Conservation (phyloP, 2,797 vertebrate genomes). For the Myotis daubentonii region DNA sequence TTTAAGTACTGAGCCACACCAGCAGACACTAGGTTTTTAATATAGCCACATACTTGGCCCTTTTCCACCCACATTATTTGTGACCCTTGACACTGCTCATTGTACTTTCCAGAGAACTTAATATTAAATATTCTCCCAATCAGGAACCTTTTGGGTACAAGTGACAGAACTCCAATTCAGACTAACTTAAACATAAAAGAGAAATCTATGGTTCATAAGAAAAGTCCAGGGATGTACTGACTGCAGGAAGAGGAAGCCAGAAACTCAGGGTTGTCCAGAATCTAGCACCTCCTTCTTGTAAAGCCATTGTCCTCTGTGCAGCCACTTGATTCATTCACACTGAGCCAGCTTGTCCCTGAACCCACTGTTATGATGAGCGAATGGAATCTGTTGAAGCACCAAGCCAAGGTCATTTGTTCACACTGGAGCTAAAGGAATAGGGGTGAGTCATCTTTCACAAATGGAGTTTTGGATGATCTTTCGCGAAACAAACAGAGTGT, state of each 20-base stretch:
- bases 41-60: background rate
- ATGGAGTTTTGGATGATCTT: background rate
- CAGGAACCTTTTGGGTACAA: background rate
- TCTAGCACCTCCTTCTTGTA: background rate
- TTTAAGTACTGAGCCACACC: too few species aligned
- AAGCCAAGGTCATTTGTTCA: background rate
- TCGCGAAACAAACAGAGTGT: background rate
- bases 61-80: background rate
- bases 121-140: background rate
- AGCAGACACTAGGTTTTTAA: background rate
- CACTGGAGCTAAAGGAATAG: background rate
- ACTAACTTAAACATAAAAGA: background rate
- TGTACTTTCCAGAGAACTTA: background rate
- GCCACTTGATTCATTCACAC: background rate
- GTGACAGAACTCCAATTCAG: background rate
- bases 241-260: background rate
- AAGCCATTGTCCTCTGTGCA: background rate
- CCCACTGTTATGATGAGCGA: background rate
- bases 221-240: background rate
- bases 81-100: background rate
- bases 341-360: background rate
- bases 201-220: background rate
- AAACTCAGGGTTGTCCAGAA: background rate
- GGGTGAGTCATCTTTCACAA: background rate
- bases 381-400: background rate